These are phyloP conservation scores for Psittacus erithacus DNA, from an alignment of 2,113 vertebrate species.

Conservation along the genomic window DNA sequence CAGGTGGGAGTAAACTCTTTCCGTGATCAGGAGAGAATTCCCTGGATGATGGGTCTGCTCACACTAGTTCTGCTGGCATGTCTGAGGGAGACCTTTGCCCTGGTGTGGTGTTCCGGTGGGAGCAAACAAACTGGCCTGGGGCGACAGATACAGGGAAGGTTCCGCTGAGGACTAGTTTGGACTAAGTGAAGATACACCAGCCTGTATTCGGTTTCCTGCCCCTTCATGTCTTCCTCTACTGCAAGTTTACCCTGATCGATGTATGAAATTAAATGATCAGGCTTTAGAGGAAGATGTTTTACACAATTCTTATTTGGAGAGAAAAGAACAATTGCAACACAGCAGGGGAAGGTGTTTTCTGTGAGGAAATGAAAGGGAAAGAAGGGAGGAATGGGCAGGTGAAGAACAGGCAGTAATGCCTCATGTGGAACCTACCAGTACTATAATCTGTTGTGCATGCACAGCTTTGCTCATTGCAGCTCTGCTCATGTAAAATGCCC, in stretches of 20 bases:
- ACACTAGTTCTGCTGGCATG: fast-evolving
- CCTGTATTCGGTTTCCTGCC: not conserved
- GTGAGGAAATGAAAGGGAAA: not conserved
- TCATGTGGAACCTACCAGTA: not conserved
- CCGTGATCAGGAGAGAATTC: not conserved
- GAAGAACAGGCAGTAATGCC: not conserved
- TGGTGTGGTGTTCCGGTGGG: fast-evolving
- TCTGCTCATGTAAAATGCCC: not conserved
- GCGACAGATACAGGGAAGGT: not conserved
- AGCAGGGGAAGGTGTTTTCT: not conserved
- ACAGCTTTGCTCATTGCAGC: not conserved
- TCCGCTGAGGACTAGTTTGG: not conserved
- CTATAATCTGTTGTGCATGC: not conserved
- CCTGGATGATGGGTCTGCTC: not conserved
- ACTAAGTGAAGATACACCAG: not conserved
- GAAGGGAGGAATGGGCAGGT: not conserved
- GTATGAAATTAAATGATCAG: not conserved
- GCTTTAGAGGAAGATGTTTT: not conserved
- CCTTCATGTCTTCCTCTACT: not conserved
- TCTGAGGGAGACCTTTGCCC: not conserved
- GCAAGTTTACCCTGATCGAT: not conserved
- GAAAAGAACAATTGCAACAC: not conserved
- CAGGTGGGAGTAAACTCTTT: not conserved
- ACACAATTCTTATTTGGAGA: not conserved
- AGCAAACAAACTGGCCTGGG: not conserved